Percentiles rank a stretch among this genome's conserved stretches.
Evolutionary conservation across 2,797 vertebrate genomes (phyloP).

Genomic region (Coendou prehensilis): DNA sequence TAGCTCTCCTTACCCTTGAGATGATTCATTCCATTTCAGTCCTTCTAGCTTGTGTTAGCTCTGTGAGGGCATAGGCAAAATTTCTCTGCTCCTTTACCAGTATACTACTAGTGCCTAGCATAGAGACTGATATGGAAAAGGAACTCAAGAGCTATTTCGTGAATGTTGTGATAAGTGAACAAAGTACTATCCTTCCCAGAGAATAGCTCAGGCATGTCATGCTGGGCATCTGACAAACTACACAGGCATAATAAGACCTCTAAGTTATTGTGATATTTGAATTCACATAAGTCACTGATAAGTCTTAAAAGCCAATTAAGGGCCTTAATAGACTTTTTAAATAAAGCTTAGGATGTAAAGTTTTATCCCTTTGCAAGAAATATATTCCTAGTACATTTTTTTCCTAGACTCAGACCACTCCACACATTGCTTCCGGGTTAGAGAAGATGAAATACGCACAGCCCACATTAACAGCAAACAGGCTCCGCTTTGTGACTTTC

Average conservation of each 20-base stretch:
- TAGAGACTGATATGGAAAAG: background rate
- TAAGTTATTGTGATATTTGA: background rate
- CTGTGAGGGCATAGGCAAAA: background rate
- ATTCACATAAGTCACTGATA: background rate
- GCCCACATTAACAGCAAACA: background rate
- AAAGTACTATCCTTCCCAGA: background rate
- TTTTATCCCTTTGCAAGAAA: conserved; percentile 38
- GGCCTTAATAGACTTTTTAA: background rate
- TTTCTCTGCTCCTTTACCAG: background rate
- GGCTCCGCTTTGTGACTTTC: background rate
- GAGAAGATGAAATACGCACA: background rate
- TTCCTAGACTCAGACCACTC: background rate
- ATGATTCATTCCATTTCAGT: background rate
- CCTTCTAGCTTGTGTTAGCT: background rate
- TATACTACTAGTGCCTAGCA: background rate
- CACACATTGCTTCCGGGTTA: background rate
- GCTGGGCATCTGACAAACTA: background rate
- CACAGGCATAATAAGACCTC: background rate
- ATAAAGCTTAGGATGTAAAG: background rate
- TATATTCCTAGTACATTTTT: background rate
- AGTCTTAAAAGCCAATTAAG: background rate
- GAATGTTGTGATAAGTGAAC: background rate
- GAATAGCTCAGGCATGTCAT: background rate
- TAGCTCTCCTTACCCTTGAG: background rate
- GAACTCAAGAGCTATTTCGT: background rate